Conservation (phyloP, 2,113 vertebrate genomes). For the Crotalus viridis region DNA sequence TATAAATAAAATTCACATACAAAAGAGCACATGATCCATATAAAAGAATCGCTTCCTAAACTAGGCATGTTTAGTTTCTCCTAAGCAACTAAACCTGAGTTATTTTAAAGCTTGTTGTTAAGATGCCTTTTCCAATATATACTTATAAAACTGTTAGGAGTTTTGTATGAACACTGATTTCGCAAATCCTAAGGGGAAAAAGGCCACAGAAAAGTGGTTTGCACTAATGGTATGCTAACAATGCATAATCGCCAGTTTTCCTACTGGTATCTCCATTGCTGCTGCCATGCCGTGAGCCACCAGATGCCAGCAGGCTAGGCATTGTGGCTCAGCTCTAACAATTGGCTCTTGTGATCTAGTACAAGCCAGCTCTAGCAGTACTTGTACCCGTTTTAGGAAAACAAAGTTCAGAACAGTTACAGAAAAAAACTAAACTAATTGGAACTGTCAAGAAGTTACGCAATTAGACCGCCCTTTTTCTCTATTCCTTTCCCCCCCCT, state of each 20-base stretch:
- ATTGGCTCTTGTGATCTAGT: background rate
- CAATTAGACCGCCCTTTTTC: background rate
- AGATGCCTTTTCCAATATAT: background rate
- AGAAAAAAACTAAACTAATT: background rate
- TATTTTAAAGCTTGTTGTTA: background rate
- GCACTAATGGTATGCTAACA: background rate
- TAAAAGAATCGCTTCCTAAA: background rate
- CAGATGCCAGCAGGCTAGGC: background rate
- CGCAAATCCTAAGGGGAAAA: background rate
- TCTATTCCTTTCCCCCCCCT: background rate
- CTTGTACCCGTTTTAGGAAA: background rate
- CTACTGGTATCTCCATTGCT: background rate
- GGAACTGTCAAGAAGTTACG: background rate
- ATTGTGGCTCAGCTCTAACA: background rate
- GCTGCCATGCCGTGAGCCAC: background rate
- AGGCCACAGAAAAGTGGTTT: background rate
- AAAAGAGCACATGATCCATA: too few relatives aligned
- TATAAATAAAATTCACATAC: background rate
- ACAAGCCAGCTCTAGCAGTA: background rate
- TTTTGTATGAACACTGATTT: background rate
- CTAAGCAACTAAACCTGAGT: background rate
- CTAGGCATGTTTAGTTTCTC: background rate
- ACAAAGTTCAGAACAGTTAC: background rate
- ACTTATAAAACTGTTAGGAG: background rate
- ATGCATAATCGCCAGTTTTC: background rate